These are phyloP conservation scores for Murina feae DNA, from an alignment of 2,113 vertebrate species.

Conservation along the genomic window DNA sequence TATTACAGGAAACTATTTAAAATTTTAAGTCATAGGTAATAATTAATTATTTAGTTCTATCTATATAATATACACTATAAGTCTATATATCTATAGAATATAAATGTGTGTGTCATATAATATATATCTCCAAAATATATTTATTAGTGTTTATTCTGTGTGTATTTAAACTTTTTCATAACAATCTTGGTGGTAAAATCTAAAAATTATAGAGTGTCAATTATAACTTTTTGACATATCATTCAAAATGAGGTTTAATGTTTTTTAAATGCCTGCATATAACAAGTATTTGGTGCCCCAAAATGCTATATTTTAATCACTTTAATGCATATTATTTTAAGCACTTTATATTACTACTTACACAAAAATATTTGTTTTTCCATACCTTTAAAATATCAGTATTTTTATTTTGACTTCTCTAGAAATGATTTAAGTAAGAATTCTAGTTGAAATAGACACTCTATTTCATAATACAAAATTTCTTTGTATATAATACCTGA, in stretches of 20 bases:
- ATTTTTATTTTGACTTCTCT: not conserved
- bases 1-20: not conserved
- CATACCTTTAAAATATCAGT: not conserved
- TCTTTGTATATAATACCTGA: not conserved
- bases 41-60: not conserved
- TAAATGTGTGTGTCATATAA: not conserved
- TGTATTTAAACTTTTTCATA: not conserved
- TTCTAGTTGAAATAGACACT: not conserved
- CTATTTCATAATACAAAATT: not conserved
- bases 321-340: not conserved
- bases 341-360: not conserved
- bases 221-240: not conserved
- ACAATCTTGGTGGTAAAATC: not conserved
- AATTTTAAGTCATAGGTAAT: not conserved
- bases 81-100: not conserved
- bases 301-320: not conserved
- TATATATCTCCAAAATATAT: not conserved
- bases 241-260: not conserved
- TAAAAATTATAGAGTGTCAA: not conserved
- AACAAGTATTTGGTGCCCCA: not conserved
- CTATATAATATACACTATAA: not conserved
- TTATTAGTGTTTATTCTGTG: not conserved
- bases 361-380: not conserved
- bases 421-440: not conserved
- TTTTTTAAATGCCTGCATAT: not conserved